Percentiles rank a stretch among this genome's conserved stretches.
Evolutionary conservation across 2,888 invertebrate species (phyloP).

Genomic region (Plebejus argus): DNA sequence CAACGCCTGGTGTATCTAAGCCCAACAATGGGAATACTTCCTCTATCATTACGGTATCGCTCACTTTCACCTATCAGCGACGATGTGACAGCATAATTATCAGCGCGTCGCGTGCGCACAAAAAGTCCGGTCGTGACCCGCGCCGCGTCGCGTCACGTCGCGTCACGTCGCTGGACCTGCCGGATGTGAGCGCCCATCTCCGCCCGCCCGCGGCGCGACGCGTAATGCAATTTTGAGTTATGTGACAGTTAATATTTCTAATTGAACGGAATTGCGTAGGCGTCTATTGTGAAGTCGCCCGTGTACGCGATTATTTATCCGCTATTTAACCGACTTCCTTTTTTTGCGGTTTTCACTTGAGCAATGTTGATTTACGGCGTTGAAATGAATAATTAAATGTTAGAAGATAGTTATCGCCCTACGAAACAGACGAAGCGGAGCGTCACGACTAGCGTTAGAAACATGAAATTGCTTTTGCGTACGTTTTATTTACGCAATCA

Average conservation of each 20-base stretch:
- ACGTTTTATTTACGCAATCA: background rate
- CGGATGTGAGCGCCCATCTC: conserved; percentile 73
- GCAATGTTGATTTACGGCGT: conserved; percentile 11
- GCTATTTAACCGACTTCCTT: too few relatives aligned
- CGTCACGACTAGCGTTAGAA: background rate
- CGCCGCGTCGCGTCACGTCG: conserved; percentile 33
- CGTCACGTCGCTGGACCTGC: conserved; percentile 52
- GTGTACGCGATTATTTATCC: conserved; percentile 9
- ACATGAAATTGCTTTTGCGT: background rate
- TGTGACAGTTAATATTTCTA: conserved; percentile 49
- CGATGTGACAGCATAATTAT: conserved; percentile 80
- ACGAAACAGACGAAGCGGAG: background rate
- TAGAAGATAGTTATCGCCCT: background rate
- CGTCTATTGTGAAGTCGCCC: conserved; percentile 28
- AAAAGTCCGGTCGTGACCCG: conserved; percentile 75
- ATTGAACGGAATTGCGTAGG: conserved; percentile 45
- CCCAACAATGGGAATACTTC: conserved; percentile 46
- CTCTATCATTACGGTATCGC: conserved; percentile 65
- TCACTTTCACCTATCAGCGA: conserved; percentile 77
- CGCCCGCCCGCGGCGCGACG: conserved; percentile 44
- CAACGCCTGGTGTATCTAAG: conserved; percentile 13
- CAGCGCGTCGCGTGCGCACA: conserved; percentile 72
- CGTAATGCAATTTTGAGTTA: conserved; percentile 49
- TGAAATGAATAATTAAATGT: conserved; percentile 7
- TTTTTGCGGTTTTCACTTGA: background rate